phyloP scores from a whole-genome alignment of 2,113 vertebrate genomes.

The Archocentrus centrarchus region DNA sequence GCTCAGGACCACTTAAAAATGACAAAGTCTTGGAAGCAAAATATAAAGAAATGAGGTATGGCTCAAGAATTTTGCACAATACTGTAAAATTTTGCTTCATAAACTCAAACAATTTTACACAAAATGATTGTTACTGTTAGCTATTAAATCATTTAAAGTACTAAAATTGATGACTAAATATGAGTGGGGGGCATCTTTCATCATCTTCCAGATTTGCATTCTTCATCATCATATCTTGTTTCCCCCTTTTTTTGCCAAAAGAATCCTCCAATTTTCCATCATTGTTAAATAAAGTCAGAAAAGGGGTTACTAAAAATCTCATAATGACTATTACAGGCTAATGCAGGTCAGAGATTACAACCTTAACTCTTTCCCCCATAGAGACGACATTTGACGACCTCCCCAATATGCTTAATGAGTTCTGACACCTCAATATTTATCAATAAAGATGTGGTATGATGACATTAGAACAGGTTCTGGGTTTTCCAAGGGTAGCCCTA shows the following conservation, averaged over 20 bases:
- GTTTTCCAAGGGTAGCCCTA: not conserved
- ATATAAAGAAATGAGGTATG: not conserved
- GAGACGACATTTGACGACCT: not conserved
- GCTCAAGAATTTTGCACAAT: not conserved
- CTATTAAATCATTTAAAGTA: too few species aligned
- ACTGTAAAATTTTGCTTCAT: not conserved
- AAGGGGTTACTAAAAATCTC: not conserved
- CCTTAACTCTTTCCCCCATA: not conserved
- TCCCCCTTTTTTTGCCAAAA: not conserved
- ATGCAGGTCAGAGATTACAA: not conserved
- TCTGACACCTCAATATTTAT: not conserved
- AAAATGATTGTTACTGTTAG: too few species aligned
- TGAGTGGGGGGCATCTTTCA: not conserved
- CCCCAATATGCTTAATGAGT: not conserved
- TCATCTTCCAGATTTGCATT: not conserved
- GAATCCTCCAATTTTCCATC: not conserved
- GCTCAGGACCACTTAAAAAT: not conserved
- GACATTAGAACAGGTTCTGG: not conserved
- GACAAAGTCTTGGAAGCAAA: not conserved
- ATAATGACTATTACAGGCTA: not conserved
- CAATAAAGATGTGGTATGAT: not conserved
- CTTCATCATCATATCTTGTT: not conserved
- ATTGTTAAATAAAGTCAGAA: not conserved
- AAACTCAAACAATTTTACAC: not conserved
- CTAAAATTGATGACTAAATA: not conserved